Evolutionary conservation across 2,797 vertebrate genomes (phyloP).

Genomic region (Etheostoma nigrum): DNA sequence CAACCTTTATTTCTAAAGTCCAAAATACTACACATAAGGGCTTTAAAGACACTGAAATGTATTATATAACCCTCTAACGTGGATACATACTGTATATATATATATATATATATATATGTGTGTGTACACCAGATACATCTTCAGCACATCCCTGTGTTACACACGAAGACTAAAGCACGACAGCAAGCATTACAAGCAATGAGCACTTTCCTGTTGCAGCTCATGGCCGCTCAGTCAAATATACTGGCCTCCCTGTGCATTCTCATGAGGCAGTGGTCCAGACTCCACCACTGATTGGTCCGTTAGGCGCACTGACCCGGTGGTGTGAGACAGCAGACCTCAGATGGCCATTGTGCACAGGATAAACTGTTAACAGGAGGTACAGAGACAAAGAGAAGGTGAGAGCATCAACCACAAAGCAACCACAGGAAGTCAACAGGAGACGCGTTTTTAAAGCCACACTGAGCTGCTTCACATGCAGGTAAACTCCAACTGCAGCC

Average conservation of each 20-base stretch:
- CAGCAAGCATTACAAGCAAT: conserved; percentile 58
- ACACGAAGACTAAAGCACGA: conserved; percentile 58
- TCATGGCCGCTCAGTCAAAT: conserved; percentile 19
- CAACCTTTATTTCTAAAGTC: not conserved
- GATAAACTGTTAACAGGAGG: conserved; percentile 83
- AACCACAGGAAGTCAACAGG: not conserved
- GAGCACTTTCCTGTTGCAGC: conserved; percentile 24
- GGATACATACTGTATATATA: conserved; percentile 27
- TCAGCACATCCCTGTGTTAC: conserved; percentile 24
- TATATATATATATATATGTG: not conserved
- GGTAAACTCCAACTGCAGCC: no score
- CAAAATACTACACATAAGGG: not conserved
- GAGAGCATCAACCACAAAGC: not conserved
- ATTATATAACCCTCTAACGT: conserved; percentile 10
- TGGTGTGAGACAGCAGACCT: conserved; percentile 42
- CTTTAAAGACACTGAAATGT: conserved; percentile 12
- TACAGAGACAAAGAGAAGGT: not conserved
- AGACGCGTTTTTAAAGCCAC: not conserved
- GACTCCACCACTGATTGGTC: conserved; percentile 33
- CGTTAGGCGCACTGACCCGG: not conserved
- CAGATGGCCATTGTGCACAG: conserved; percentile 87
- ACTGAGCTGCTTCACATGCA: no score
- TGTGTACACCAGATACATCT: conserved; percentile 15
- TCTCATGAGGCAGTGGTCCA: conserved; percentile 36
- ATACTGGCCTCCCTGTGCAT: conserved; percentile 58